Base-by-base conservation (phyloP, 2,113 vertebrate genomes). In the Empidonax alnorum region DNA sequence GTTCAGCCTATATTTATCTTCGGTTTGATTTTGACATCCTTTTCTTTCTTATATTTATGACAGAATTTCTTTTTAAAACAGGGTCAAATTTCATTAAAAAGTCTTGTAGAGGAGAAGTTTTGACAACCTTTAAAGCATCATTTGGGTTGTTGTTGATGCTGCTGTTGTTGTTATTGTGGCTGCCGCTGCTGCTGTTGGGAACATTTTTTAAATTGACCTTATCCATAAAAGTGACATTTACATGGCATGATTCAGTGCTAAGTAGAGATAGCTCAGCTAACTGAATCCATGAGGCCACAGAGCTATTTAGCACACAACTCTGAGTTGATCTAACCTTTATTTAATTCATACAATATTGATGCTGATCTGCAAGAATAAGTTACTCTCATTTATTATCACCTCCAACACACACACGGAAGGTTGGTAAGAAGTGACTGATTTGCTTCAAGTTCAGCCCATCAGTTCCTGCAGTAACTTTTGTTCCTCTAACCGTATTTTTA, bases 201-300 rank as follows among this genome's bases (percentile, higher is more conserved):
- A 89, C 76, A 78, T 74, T 87, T 92, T 95, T 95, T 93, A 95
- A 95, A 93, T 90, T 94, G 95, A 96, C 95, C 93, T 95, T 96
- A 95, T 95, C 91, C 80, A 94, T 95, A 94, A 94, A 97, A 96
- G 56, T 95, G 94, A 91, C 93, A 93, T 90, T 93, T 94, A 96
- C 91, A 84, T 84, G 80, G 73, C 83, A 61, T 87, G 94, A 93
- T 84, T 92, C 80, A 49, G 80, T 78, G 86, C 72, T 81, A 39
- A 58, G 68, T 12, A 84, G 75, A 95, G 79, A 93, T 81, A 78
- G 21, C 52, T 72, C 39, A 81, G 67, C 80, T 75, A 41, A 31
- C 55, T 18, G 89, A 85, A 88, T 69, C 42, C 22, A 9, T 3
- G 28, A 92, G 58, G 73, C 65, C 84, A 56, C 27, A 21, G 5